These are phyloP conservation scores for Phalacrocorax pelagicus DNA, from an alignment of 2,113 vertebrate species.

Conservation along the genomic window DNA sequence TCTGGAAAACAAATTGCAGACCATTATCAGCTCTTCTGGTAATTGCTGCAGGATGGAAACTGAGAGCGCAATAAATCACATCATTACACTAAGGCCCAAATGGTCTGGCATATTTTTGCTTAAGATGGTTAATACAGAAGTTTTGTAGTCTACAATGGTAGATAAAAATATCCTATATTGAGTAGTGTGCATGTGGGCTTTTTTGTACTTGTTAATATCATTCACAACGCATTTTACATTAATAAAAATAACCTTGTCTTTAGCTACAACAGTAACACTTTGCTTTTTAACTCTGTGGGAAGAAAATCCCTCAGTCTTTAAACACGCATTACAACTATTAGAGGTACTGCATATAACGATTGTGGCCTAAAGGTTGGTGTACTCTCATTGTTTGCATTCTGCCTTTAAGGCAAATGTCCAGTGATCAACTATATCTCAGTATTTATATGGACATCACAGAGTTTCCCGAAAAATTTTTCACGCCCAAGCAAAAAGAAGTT, in stretches of 20 bases:
- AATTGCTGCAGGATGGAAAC: conserved; percentile 51
- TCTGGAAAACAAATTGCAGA: conserved; percentile 58
- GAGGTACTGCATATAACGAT: neutral
- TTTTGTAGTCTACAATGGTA: neutral
- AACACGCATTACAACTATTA: neutral
- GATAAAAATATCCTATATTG: neutral
- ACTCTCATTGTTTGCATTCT: neutral
- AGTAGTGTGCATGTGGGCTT: neutral
- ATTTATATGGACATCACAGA: neutral
- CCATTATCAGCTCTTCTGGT: conserved; percentile 62
- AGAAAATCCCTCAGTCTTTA: neutral
- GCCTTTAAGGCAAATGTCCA: neutral
- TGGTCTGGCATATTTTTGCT: conserved; percentile 18
- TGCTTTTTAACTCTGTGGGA: neutral
- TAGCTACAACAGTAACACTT: neutral
- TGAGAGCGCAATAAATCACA: conserved; percentile 45
- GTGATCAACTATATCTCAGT: neutral
- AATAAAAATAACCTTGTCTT: neutral
- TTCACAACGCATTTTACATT: neutral
- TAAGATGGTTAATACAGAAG: conserved; percentile 5
- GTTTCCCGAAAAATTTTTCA: neutral
- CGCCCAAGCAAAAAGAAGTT: conserved; percentile 33
- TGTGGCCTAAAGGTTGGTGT: neutral
- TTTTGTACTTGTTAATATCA: neutral
- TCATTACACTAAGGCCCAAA: conserved; percentile 35